Evolutionary conservation across 2,888 invertebrate species (phyloP).

Genomic region (Lacanobia wlatinum): DNA sequence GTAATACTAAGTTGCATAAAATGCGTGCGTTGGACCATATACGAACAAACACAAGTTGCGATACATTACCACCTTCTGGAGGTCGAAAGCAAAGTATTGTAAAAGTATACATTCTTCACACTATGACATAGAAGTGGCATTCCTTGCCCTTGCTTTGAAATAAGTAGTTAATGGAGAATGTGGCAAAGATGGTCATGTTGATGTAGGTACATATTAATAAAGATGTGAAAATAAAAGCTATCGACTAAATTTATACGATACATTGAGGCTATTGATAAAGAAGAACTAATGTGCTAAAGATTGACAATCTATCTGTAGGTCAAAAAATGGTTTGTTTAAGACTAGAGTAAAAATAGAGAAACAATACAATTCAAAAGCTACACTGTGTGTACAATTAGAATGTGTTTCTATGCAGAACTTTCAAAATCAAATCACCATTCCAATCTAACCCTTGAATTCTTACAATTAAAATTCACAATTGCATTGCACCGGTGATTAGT

Average conservation of each 20-base stretch:
- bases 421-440: constrained; percentile 28
- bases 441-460: constrained; percentile 55
- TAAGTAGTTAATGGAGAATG: constrained; percentile 14
- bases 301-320: neutral
- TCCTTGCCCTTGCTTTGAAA: constrained; percentile 34
- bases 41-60: constrained; percentile 67
- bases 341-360: neutral
- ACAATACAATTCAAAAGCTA: neutral
- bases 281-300: neutral
- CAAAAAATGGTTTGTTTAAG: neutral
- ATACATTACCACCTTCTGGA: constrained; percentile 65
- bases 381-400: neutral
- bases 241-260: neutral
- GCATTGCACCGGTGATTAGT: constrained; percentile 66
- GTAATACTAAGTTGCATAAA: constrained; percentile 68
- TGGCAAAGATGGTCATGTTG: neutral
- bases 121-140: constrained; percentile 33
- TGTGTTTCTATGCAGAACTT: constrained; percentile 19
- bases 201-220: neutral
- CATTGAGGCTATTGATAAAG: neutral
- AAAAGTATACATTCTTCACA: constrained; percentile 63
- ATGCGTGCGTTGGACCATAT: constrained; percentile 70
- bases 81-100: constrained; percentile 64
- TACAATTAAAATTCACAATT: constrained; percentile 51
- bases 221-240: neutral